phyloP scores from a whole-genome alignment of 2,113 vertebrate genomes.

The Cololabis saira region DNA sequence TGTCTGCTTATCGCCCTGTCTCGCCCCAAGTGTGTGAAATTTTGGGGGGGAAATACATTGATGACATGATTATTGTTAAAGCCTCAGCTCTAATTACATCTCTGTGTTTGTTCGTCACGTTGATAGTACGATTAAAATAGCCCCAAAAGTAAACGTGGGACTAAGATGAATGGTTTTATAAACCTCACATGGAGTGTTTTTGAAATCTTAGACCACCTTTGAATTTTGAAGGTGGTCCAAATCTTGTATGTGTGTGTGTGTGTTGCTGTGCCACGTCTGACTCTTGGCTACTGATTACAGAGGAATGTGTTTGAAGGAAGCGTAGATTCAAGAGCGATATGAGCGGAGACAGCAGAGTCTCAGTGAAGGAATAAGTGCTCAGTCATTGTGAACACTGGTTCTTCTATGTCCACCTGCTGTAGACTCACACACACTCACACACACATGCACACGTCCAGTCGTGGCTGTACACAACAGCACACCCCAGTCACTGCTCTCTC shows the following conservation, averaged over 20 bases:
- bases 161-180: background rate
- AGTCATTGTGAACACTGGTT: conserved; percentile 77
- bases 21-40: too few relatives aligned
- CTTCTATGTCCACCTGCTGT: conserved; percentile 75
- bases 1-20: too few relatives aligned
- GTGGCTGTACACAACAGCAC: conserved; percentile 44
- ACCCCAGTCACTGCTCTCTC: conserved; percentile 20
- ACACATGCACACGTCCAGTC: conserved; percentile 9
- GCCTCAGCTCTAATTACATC: conserved; percentile 13
- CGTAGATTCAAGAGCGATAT: conserved; percentile 27
- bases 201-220: conserved; percentile 10
- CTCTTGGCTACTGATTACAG: conserved; percentile 55
- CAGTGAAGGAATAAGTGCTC: conserved; percentile 63
- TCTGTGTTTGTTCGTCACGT: conserved; percentile 15
- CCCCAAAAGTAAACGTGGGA: conserved; percentile 41
- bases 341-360: conserved; percentile 61
- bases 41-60: too few relatives aligned
- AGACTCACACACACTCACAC: conserved; percentile 32
- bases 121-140: conserved; percentile 6
- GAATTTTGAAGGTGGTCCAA: conserved; percentile 24
- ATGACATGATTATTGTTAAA: background rate
- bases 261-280: conserved; percentile 15
- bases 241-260: conserved; percentile 6
- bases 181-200: background rate
- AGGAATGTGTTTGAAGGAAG: conserved; percentile 59